phyloP scores from a whole-genome alignment of 2,888 invertebrate species.

The Leptopterna dolabrata region DNA sequence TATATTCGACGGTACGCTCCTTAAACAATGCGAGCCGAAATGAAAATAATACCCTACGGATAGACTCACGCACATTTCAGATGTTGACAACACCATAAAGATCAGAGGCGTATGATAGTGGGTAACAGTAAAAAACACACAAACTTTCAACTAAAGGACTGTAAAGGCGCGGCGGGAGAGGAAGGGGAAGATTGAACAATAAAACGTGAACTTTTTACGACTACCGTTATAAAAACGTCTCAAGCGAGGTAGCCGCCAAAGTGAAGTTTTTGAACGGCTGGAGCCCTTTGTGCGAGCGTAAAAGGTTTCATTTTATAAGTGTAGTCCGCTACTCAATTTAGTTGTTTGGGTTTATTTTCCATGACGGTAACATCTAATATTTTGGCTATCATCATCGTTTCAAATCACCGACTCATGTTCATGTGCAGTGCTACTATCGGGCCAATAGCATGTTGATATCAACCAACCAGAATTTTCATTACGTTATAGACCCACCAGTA shows the following conservation, averaged over 20 bases:
- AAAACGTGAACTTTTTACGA: slow-evolving; percentile 35
- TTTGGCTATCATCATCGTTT: neutral
- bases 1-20: no score
- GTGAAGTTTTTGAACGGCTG: neutral
- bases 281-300: slow-evolving; percentile 5
- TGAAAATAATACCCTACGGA: neutral
- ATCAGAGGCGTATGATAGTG: slow-evolving; percentile 35
- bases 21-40: neutral
- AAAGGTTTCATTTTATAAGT: neutral
- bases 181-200: slow-evolving; percentile 27
- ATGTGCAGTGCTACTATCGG: no score
- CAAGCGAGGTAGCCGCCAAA: slow-evolving; percentile 11
- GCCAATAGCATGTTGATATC: no score
- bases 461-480: no score
- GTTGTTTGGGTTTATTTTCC: neutral
- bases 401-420: no score
- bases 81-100: slow-evolving; percentile 34
- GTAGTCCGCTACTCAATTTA: neutral
- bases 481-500: neutral
- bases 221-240: slow-evolving; percentile 21
- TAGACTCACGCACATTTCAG: neutral
- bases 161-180: neutral
- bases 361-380: neutral
- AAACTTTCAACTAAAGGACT: slow-evolving; percentile 40
- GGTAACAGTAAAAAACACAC: neutral